Evolutionary conservation across 1,140 invertebrate genomes (phyloP).

Genomic region (Acarapis woodi): DNA sequence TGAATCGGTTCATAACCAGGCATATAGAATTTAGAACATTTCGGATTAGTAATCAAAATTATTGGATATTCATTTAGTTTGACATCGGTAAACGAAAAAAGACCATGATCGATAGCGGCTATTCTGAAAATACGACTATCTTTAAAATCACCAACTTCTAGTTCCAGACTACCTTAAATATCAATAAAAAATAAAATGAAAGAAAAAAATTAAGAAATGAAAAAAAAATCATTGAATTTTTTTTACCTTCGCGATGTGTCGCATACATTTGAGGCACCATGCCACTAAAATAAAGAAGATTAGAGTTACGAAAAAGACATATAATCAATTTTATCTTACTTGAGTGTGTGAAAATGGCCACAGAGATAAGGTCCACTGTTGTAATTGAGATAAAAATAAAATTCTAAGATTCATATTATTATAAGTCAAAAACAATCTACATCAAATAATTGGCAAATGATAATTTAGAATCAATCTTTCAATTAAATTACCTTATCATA

Average conservation of each 20-base stretch:
- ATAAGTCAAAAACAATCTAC: too few relatives aligned
- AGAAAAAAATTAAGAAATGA: too few relatives aligned
- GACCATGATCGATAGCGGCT: slow-evolving; percentile 52
- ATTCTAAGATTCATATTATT: too few relatives aligned
- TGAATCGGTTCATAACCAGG: slow-evolving; percentile 38
- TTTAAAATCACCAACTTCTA: slow-evolving; percentile 81
- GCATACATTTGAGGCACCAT: slow-evolving; percentile 57
- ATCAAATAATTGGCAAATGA: too few relatives aligned
- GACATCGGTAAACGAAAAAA: slow-evolving; percentile 61
- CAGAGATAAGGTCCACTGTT: slow-evolving; percentile 45
- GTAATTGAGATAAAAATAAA: slow-evolving; percentile 12
- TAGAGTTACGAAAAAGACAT: too few relatives aligned
- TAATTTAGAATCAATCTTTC: slow-evolving; percentile 4
- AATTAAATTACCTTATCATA: slow-evolving; percentile 20
- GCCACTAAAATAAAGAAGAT: too few relatives aligned
- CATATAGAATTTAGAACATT: slow-evolving; percentile 38
- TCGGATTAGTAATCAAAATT: slow-evolving; percentile 59
- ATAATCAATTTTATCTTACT: too few relatives aligned
- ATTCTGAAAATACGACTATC: slow-evolving; percentile 58
- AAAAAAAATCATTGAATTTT: too few relatives aligned
- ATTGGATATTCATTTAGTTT: slow-evolving; percentile 45
- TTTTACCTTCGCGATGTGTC: slow-evolving; percentile 45
- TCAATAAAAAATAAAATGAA: too few relatives aligned
- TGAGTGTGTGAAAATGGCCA: slow-evolving; percentile 67
- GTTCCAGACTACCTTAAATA: slow-evolving; percentile 52